These are phyloP conservation scores for Larimichthys crocea DNA, from an alignment of 2,113 vertebrate genomes.

Conservation along the genomic window DNA sequence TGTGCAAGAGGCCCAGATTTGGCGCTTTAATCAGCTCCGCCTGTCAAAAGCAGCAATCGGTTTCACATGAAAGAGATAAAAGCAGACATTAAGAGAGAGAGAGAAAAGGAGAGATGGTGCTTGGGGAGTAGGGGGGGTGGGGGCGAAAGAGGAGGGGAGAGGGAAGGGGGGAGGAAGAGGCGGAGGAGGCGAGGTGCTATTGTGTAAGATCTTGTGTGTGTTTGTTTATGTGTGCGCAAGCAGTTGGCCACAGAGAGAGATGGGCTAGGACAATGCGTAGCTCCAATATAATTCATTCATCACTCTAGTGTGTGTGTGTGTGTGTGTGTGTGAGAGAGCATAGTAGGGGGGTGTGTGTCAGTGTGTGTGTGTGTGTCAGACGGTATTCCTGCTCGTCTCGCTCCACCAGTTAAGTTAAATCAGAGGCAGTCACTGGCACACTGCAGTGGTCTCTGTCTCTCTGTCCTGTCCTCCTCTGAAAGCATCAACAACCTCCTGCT, in stretches of 20 bases:
- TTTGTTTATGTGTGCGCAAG: slow-evolving; percentile 39
- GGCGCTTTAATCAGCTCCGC: slow-evolving; percentile 15
- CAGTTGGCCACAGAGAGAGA: slow-evolving; percentile 46
- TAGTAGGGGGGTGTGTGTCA: slow-evolving; percentile 5
- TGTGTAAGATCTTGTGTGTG: slow-evolving; percentile 62
- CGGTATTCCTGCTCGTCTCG: slow-evolving; percentile 74
- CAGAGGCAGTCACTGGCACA: slow-evolving; percentile 70
- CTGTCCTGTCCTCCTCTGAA: slow-evolving; percentile 44
- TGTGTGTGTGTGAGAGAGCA: slow-evolving; percentile 17
- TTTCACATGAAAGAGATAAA: slow-evolving; percentile 48
- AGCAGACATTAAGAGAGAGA: slow-evolving; percentile 36
- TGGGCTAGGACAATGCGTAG: slow-evolving; percentile 52
- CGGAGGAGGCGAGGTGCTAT: slow-evolving; percentile 51
- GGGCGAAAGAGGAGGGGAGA: not conserved
- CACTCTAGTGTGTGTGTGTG: slow-evolving; percentile 50
- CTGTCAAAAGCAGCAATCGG: slow-evolving; percentile 16
- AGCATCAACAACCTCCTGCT: slow-evolving; percentile 59
- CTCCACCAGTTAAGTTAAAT: slow-evolving; percentile 77
- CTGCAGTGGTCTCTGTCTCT: slow-evolving; percentile 68
- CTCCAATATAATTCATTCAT: slow-evolving; percentile 67
- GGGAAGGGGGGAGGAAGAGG: not conserved
- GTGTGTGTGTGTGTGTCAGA: slow-evolving; percentile 66
- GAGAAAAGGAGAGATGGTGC: not conserved
- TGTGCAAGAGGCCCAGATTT: slow-evolving; percentile 4
- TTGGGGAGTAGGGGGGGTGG: not conserved